Base-by-base conservation (phyloP, 2,797 vertebrate genomes). In the Sebastes steindachneri region DNA sequence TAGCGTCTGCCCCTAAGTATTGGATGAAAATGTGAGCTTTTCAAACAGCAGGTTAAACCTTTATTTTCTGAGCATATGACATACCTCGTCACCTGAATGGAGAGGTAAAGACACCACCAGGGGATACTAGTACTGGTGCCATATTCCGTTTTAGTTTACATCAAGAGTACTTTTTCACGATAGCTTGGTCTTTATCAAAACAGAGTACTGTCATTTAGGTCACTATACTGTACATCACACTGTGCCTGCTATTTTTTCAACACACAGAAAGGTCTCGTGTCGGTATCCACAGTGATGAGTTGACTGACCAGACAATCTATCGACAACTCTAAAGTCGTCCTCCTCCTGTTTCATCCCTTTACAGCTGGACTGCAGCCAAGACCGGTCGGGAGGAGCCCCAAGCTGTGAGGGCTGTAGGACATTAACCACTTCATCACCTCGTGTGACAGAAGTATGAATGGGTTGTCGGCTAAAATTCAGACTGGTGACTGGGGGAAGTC, bases 341-440 rank as follows among this genome's bases (percentile, higher is more conserved):
- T 33, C n/a, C 75, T 83, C 45, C 55, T 23, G 51, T 71, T 63
- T 80, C 67, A 66, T 31, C 14, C 51, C 37, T 62, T 59, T 23
- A 64, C 14, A 72, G 79, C 54, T 73, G 28, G 62, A 66, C 3
- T 25, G 29, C 45, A 69, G 68, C 76, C 76, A 71, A 57, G 2
- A 53, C 10, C n/a, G 11, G 54, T 21, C 25, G 63, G 63, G 68
- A 54, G 68, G 54, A 84, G 65, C 51, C 45, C 5, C 41, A 68
- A 59, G 62, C 33, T 37, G 69, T 54, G 76, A 75, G 51, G 19
- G 54, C 60, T 28, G 28, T 2, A 35, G 31, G 74, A 31, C 25
- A 12, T 60, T 53, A 75, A 73, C 53, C 55, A 71, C 72, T 77
- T 80, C 37, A 75, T 55, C 70, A 72, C 63, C 73, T 68, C 29